Evolutionary conservation across 2,888 invertebrate genomes (phyloP).

Genomic region (Agrotis exclamationis): DNA sequence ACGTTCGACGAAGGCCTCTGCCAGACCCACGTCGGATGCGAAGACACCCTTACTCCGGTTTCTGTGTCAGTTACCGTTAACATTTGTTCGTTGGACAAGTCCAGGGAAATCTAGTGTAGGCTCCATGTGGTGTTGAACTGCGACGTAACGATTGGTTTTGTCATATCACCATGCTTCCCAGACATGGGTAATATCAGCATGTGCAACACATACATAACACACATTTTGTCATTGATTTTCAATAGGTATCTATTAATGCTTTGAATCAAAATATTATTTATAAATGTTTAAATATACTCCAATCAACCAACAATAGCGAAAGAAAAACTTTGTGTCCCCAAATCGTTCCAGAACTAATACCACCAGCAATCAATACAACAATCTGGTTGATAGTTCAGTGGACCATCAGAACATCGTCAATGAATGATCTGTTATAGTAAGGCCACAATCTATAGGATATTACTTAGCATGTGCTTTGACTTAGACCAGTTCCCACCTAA

Average conservation of each 20-base stretch:
- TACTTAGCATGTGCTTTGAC: constrained; percentile 3
- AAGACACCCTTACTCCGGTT: constrained; percentile 43
- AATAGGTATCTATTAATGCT: no score
- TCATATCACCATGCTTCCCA: constrained; percentile 19
- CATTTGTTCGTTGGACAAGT: constrained; percentile 13
- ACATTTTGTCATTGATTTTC: constrained; percentile 26
- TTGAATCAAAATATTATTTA: background rate
- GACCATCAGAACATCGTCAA: background rate
- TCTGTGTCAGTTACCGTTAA: constrained; percentile 37
- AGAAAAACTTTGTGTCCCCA: background rate
- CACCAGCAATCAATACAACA: background rate
- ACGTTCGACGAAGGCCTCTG: constrained; percentile 30
- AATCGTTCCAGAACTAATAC: background rate
- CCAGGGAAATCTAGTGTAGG: constrained; percentile 21
- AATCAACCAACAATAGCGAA: background rate
- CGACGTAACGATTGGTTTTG: constrained; percentile 14
- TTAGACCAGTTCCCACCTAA: constrained; percentile 4
- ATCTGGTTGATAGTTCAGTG: background rate
- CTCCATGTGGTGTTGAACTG: constrained; percentile 29
- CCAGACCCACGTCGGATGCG: constrained; percentile 38
- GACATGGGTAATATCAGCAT: constrained; percentile 13
- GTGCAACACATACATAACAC: constrained; percentile 17
- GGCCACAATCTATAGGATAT: background rate
- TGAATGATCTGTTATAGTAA: constrained; percentile 5
- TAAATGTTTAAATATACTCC: background rate